phyloP scores from a whole-genome alignment of 2,113 vertebrate genomes.

The Phrynosoma platyrhinos region DNA sequence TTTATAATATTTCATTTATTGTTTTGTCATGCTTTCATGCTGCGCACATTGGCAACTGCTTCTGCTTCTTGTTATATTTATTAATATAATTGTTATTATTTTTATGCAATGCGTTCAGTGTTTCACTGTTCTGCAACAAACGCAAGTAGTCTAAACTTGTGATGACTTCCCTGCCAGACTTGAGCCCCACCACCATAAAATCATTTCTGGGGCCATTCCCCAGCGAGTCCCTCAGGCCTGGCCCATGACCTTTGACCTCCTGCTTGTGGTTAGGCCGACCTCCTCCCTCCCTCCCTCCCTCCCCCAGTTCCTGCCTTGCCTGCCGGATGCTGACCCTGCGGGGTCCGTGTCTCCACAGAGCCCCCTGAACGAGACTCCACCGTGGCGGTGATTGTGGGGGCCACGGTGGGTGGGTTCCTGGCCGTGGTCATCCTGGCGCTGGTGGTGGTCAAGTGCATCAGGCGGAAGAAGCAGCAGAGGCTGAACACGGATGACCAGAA shows the following conservation, averaged over 20 bases:
- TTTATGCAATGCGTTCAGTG: no score
- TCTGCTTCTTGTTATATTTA: no score
- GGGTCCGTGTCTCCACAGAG: slow-evolving; percentile 75
- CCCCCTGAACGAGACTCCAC: slow-evolving; percentile 92
- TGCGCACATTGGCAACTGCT: no score
- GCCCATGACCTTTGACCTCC: background rate
- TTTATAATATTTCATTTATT: no score
- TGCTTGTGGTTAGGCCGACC: background rate
- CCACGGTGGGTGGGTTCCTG: slow-evolving; percentile 91
- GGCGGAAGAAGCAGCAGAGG: slow-evolving; percentile 92
- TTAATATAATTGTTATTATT: no score
- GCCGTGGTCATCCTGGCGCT: slow-evolving; percentile 93
- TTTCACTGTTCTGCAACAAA: no score
- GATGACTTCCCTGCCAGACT: no score
- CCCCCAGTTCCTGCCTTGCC: background rate
- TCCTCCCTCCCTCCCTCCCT: background rate
- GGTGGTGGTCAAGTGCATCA: slow-evolving; percentile 93
- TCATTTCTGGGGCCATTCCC: no score
- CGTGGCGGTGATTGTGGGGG: slow-evolving; percentile 92
- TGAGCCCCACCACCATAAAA: no score
- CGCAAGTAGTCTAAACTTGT: no score
- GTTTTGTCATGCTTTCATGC: no score
- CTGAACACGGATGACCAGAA: slow-evolving; percentile 94
- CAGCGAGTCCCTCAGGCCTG: background rate
- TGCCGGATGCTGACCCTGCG: background rate